Conservation (phyloP, 1,140 invertebrate genomes). For the Drosophila lowei region DNA sequence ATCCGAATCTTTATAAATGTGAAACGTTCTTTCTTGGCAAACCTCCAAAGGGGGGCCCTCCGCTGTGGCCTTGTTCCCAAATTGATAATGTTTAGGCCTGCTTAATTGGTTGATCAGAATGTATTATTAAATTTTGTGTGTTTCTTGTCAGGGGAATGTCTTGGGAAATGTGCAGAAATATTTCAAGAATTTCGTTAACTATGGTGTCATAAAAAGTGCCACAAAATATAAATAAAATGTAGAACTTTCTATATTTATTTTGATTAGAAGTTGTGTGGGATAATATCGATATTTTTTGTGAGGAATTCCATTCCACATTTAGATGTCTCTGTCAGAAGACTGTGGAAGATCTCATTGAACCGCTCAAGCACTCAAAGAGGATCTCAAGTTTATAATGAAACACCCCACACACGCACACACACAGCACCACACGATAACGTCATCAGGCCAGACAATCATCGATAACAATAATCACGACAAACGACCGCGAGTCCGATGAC, state of each 20-base stretch:
- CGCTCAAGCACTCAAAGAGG: slow-evolving; percentile 9
- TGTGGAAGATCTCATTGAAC: slow-evolving; percentile 5
- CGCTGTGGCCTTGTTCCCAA: slow-evolving; percentile 39
- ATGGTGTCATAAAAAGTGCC: background rate
- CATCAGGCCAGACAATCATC: slow-evolving; percentile 29
- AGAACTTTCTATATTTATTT: too few relatives aligned
- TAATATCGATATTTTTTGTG: too few relatives aligned
- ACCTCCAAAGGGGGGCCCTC: slow-evolving; percentile 22
- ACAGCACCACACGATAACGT: too few relatives aligned
- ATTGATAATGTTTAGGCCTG: slow-evolving; percentile 34
- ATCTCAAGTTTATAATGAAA: slow-evolving; percentile 45
- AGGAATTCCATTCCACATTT: too few relatives aligned
- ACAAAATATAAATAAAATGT: background rate
- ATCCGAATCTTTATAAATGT: slow-evolving; percentile 21
- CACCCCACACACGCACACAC: slow-evolving; percentile 7
- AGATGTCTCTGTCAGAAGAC: background rate
- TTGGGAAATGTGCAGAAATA: slow-evolving; percentile 3
- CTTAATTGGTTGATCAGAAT: slow-evolving; percentile 27
- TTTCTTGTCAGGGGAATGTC: background rate
- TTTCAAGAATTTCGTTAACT: slow-evolving; percentile 21
- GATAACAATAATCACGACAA: slow-evolving; percentile 47
- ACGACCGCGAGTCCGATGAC: slow-evolving; percentile 41
- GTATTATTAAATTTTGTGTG: slow-evolving; percentile 25
- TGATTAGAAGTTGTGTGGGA: too few relatives aligned
- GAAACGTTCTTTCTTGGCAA: slow-evolving; percentile 28